Percentiles rank a stretch among this genome's conserved stretches.
These are phyloP conservation scores for Orius insidiosus DNA, from an alignment of 1,140 invertebrate genomes.

Conservation along the genomic window DNA sequence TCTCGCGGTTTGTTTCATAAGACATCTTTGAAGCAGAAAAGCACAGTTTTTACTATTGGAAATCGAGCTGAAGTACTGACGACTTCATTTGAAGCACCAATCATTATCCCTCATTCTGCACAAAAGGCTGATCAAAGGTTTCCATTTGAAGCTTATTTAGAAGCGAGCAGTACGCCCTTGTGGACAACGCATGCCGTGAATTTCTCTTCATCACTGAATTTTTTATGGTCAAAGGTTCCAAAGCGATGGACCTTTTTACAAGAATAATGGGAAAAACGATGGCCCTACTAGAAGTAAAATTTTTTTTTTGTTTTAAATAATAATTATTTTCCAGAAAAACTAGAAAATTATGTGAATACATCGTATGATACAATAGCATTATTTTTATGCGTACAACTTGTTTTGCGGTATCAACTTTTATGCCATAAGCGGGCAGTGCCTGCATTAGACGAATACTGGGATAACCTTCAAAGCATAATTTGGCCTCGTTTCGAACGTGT, in stretches of 20 bases:
- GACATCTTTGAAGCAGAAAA: constrained; percentile 54
- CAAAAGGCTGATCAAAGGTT: constrained; percentile 72
- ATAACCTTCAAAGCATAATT: constrained; percentile 48
- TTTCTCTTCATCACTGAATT: constrained; percentile 94
- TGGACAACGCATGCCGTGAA: constrained; percentile 94
- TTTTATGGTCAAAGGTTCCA: constrained; percentile 70
- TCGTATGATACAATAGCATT: constrained; percentile 93
- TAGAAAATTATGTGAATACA: constrained; percentile 67
- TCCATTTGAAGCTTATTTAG: constrained; percentile 91
- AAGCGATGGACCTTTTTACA: constrained; percentile 82
- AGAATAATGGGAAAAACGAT: constrained; percentile 88
- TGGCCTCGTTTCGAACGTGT: constrained; percentile 72
- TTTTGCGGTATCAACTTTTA: constrained; percentile 78
- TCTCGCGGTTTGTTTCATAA: constrained; percentile 55
- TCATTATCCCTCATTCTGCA: constrained; percentile 93
- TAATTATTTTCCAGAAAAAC: constrained; percentile 83
- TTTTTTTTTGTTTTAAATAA: too few species aligned
- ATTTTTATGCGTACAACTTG: constrained; percentile 87
- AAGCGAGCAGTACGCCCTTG: constrained; percentile 91
- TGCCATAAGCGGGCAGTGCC: constrained; percentile 89
- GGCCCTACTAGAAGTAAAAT: constrained; percentile 61
- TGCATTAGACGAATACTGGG: constrained; percentile 82
- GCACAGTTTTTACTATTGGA: constrained; percentile 78
- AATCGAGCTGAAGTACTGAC: constrained; percentile 76
- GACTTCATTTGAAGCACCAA: constrained; percentile 82